These are phyloP conservation scores for Euschistus heros DNA, from an alignment of 1,140 invertebrate species.

Conservation along the genomic window DNA sequence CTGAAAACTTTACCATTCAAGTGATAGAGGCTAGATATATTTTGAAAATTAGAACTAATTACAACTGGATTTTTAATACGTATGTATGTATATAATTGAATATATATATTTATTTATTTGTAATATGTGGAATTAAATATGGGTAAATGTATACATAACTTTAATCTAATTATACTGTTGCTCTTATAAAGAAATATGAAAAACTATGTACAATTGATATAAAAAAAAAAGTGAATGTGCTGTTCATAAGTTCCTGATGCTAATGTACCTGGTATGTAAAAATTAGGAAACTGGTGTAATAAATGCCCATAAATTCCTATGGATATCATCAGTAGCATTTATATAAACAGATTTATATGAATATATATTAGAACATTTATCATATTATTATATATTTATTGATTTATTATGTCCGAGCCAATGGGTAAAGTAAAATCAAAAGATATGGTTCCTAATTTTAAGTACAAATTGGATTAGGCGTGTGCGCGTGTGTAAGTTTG, in stretches of 20 bases:
- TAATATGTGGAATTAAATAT: conserved; percentile 18
- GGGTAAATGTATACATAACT: conserved; percentile 14
- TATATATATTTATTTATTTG: conserved; percentile 21
- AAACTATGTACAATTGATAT: background rate
- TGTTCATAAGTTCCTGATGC: conserved; percentile 25
- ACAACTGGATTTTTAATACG: conserved; percentile 18
- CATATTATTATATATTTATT: conserved; percentile 26
- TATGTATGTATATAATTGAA: conserved; percentile 15
- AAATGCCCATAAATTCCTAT: conserved; percentile 21
- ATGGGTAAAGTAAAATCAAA: conserved; percentile 29
- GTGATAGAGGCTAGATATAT: conserved; percentile 20
- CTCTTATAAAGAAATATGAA: background rate
- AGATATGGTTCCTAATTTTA: conserved; percentile 30
- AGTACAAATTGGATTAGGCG: conserved; percentile 30
- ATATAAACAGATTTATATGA: conserved; percentile 22
- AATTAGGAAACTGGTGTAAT: conserved; percentile 20
- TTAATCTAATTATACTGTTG: background rate
- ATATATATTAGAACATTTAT: conserved; percentile 24
- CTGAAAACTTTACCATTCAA: conserved; percentile 10
- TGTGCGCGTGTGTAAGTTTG: conserved; percentile 21
- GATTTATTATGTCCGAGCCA: conserved; percentile 30
- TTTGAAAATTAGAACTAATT: conserved; percentile 17
- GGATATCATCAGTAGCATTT: conserved; percentile 25
- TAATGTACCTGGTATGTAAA: conserved; percentile 25
- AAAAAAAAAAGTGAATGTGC: conserved; percentile 16